These are phyloP conservation scores for Potorous gilbertii DNA, from an alignment of 2,797 vertebrate genomes.

Conservation along the genomic window DNA sequence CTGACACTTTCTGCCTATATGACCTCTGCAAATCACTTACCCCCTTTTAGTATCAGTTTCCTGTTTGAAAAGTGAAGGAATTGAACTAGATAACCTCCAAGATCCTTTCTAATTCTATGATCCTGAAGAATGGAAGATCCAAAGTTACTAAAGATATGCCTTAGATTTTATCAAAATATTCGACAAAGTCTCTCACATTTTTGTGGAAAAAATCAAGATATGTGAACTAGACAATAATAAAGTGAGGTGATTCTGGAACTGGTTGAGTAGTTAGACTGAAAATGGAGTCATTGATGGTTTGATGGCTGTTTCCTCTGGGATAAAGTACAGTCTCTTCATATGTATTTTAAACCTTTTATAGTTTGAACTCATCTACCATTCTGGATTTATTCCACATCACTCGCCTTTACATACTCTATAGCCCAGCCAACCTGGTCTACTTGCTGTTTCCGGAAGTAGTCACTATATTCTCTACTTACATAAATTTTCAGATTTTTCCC, in stretches of 20 bases:
- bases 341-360: not conserved
- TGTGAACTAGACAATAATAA: not conserved
- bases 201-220: not conserved
- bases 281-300: not conserved
- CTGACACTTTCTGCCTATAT: not conserved
- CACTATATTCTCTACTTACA: not conserved
- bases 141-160: not conserved
- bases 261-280: not conserved
- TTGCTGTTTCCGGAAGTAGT: not conserved
- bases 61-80: not conserved
- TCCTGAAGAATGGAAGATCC: not conserved
- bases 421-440: not conserved
- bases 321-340: not conserved
- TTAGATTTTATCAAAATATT: not conserved
- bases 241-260: not conserved
- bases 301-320: not conserved
- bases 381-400: not conserved
- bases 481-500: not conserved
- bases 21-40: not conserved
- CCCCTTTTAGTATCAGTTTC: not conserved
- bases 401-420: too few relatives aligned
- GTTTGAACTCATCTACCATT: not conserved
- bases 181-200: not conserved
- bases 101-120: not conserved
- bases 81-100: not conserved